Percentiles rank a stretch among this genome's conserved stretches.
Conservation (phyloP, 2,888 invertebrate genomes). For the Hemithea aestivaria region DNA sequence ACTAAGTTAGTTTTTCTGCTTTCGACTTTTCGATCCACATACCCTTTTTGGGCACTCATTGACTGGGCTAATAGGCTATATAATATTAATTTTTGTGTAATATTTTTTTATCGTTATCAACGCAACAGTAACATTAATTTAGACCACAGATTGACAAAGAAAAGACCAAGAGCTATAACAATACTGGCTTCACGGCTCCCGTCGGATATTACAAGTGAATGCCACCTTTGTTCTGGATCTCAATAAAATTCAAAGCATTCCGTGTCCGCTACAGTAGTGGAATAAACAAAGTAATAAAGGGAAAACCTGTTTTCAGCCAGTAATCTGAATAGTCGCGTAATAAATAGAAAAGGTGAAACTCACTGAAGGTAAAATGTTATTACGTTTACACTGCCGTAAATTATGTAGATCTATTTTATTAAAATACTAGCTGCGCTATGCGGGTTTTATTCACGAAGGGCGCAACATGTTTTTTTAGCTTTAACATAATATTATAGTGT, state of each 20-base stretch:
- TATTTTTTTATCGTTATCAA: too few relatives aligned
- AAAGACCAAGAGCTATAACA: constrained; percentile 19
- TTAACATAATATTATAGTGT: too few relatives aligned
- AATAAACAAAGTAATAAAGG: constrained; percentile 23
- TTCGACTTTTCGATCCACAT: too few relatives aligned
- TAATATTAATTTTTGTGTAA: too few relatives aligned
- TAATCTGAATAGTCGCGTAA: constrained; percentile 2
- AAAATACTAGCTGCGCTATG: too few relatives aligned
- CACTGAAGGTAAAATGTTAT: not conserved
- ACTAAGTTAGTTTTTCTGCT: too few relatives aligned
- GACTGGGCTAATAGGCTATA: too few relatives aligned
- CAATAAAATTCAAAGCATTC: constrained; percentile 24
- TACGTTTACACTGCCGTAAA: too few relatives aligned
- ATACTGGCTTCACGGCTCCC: constrained; percentile 20
- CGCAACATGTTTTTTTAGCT: too few relatives aligned
- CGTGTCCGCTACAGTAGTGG: constrained; percentile 12
- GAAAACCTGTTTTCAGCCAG: constrained; percentile 16
- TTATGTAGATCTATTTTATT: too few relatives aligned
- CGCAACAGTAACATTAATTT: constrained; percentile 16
- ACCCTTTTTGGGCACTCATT: too few relatives aligned
- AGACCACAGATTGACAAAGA: constrained; percentile 20
- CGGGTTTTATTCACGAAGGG: too few relatives aligned
- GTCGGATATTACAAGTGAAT: constrained; percentile 24
- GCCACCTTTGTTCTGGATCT: constrained; percentile 26
- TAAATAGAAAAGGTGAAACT: not conserved